These are phyloP conservation scores for Psephotus haematonotus DNA, from an alignment of 2,113 vertebrate species.

Conservation along the genomic window DNA sequence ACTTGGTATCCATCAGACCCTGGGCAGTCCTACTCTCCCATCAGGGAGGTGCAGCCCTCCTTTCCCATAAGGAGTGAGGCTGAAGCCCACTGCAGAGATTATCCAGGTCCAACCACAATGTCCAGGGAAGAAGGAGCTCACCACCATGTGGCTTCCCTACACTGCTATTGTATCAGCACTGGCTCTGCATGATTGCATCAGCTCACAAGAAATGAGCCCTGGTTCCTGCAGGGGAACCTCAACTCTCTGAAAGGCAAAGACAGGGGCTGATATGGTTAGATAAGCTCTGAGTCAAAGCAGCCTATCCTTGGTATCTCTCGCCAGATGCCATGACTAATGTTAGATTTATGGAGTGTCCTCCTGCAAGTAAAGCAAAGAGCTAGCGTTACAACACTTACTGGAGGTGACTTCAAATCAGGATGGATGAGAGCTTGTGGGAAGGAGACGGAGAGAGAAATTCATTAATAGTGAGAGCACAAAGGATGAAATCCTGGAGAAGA, in stretches of 20 bases:
- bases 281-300: conserved; percentile 57
- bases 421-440: conserved; percentile 59
- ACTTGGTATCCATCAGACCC: fast-evolving
- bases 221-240: background rate
- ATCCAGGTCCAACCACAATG: background rate
- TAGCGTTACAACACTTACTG: conserved; percentile 36
- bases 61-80: fast-evolving
- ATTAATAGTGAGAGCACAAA: conserved; percentile 49
- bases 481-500: conserved; percentile 44
- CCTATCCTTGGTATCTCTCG: conserved; percentile 13
- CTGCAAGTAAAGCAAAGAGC: conserved; percentile 28
- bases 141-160: background rate
- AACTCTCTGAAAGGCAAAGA: background rate
- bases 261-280: conserved; percentile 23
- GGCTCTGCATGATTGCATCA: background rate
- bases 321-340: conserved; percentile 60
- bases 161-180: fast-evolving
- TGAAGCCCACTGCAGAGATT: background rate
- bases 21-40: background rate
- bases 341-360: conserved; percentile 65
- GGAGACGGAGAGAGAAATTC: conserved; percentile 54
- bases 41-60: background rate
- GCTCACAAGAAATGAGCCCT: conserved; percentile 31
- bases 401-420: conserved; percentile 61
- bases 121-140: background rate